Evolutionary conservation across 2,113 vertebrate genomes (phyloP), one percentile per base, ranked within the genome.

Genomic region (Gallinago undulata): DNA sequence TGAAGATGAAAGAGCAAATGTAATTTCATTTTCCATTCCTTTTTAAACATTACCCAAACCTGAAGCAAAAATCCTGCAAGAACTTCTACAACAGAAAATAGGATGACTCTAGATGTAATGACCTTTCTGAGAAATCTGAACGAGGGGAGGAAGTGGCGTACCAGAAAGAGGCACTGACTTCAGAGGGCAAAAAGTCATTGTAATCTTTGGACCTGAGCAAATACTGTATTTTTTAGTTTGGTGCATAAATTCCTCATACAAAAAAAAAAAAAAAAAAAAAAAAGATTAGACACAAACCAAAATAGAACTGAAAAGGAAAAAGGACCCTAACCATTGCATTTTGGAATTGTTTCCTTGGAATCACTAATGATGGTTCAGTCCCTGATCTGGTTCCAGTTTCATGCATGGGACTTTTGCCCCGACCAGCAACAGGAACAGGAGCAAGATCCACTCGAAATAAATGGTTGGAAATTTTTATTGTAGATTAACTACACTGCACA

Each of bases 361-460:
- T 43, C 10, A 8, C 13, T 14, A 4, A 13, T 0, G 0, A 12
- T 8, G 8, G 7, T 15, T 66, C 35, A 11, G 9, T 8, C n/a
- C 7, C 18, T 56, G 18, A 51, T 31, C 75, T 33, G 6, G 12
- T 41, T 78, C 33, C 13, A 23, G 4, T 25, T 69, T 48, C 30
- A 19, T 11, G 8, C 19, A 6, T 0, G 2, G 3, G 11, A 22
- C 19, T 75, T 83, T 10, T 43, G 0, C 10, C 56, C 31, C 7
- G 6, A 5, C 18, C 28, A 76, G 21, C 50, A 66, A 8, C 1
- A 62, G 21, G 24, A 84, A 62, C 13, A 60, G 35, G 6, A 86
- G 7, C 11, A 35, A 85, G 19, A 11, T 19, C 21, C 11, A 3
- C 37, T 3, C 22, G 56, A 74, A 78, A 82, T 4, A 55, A 77